Conservation (phyloP, 1,140 invertebrate species). For the Ips typographus region DNA sequence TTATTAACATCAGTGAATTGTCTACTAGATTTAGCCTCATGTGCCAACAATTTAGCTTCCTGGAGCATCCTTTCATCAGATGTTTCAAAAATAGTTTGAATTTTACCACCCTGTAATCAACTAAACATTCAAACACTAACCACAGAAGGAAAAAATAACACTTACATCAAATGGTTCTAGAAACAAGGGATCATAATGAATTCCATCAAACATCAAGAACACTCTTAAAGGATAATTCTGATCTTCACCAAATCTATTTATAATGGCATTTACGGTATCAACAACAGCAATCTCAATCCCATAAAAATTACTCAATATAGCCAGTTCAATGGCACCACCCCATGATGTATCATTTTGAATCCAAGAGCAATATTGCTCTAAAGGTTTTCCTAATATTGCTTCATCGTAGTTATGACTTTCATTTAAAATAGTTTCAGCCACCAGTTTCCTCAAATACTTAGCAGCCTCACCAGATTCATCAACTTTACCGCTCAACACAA, state of each 20-base stretch:
- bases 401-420: constrained; percentile 80
- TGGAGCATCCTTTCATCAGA: constrained; percentile 71
- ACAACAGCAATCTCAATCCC: constrained; percentile 92
- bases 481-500: constrained; percentile 72
- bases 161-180: constrained; percentile 70
- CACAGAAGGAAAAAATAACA: constrained; percentile 8
- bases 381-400: constrained; percentile 84
- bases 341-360: constrained; percentile 82
- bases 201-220: constrained; percentile 92
- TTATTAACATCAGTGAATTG: constrained; percentile 89
- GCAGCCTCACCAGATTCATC: constrained; percentile 70
- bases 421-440: constrained; percentile 77
- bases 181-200: constrained; percentile 94
- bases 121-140: not conserved
- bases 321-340: constrained; percentile 94
- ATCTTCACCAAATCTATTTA: constrained; percentile 94
- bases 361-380: constrained; percentile 85
- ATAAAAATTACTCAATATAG: constrained; percentile 87
- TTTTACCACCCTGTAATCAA: constrained; percentile 60
- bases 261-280: constrained; percentile 84
- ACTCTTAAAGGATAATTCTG: constrained; percentile 80
- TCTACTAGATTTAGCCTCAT: constrained; percentile 82
- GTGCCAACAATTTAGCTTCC: constrained; percentile 80
- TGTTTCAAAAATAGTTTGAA: constrained; percentile 78
- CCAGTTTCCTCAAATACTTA: constrained; percentile 78